These are phyloP conservation scores for Cyprinus carpio DNA, from an alignment of 2,113 vertebrate genomes.

Conservation along the genomic window DNA sequence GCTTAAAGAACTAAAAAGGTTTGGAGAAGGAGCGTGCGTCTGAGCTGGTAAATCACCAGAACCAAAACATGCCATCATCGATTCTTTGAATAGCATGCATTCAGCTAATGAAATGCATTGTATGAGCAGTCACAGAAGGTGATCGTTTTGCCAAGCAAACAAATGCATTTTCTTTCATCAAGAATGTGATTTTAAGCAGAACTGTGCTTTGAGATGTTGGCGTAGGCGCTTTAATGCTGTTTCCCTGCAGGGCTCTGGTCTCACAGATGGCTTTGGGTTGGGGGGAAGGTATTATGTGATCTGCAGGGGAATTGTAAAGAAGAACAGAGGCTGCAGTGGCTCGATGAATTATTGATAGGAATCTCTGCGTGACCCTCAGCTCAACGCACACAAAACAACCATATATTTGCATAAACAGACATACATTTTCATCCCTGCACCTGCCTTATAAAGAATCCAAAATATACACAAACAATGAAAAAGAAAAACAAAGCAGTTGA, in stretches of 20 bases:
- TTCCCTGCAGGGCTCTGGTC: constrained; percentile 34
- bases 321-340: constrained; percentile 76
- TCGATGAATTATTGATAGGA: constrained; percentile 79
- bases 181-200: background rate
- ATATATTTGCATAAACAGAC: constrained; percentile 73
- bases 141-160: background rate
- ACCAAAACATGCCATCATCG: constrained; percentile 1
- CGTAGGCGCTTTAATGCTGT: constrained; percentile 29
- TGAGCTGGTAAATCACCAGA: background rate
- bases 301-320: constrained; percentile 73
- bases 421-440: constrained; percentile 49
- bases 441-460: constrained; percentile 9
- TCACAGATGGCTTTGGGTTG: constrained; percentile 57
- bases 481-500: background rate
- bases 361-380: constrained; percentile 72
- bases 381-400: constrained; percentile 62
- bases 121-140: background rate
- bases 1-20: no score
- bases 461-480: background rate
- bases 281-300: constrained; percentile 78
- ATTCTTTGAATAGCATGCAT: constrained; percentile 11
- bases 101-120: no score
- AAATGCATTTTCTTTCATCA: background rate
- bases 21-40: no score
- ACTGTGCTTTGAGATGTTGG: constrained; percentile 2